A percentile compares a stretch with the other conserved stretches of the same genome.
Evolutionary conservation across 2,113 vertebrate genomes (phyloP).

Genomic region (Austrofundulus limnaeus): DNA sequence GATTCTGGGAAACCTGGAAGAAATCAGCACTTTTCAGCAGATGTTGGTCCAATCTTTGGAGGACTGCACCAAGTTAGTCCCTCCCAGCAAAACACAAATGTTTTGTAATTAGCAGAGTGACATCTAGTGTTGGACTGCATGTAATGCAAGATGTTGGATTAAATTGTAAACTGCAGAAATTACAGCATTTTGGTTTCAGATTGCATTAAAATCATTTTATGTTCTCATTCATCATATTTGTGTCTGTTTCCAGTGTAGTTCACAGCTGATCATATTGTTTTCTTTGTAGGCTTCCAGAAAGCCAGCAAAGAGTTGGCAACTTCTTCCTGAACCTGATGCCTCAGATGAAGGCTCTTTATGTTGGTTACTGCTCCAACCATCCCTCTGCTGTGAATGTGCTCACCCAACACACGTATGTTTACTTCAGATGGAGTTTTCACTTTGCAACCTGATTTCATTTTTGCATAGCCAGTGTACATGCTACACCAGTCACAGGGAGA

Average conservation of each 20-base stretch:
- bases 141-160: slow-evolving; percentile 31
- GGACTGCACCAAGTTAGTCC: slow-evolving; percentile 95
- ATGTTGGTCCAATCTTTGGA: slow-evolving; percentile 95
- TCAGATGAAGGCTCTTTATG: slow-evolving; percentile 92
- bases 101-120: slow-evolving; percentile 44
- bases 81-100: slow-evolving; percentile 12
- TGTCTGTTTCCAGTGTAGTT: not conserved
- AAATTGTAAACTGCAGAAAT: not conserved
- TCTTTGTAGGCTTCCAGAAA: slow-evolving; percentile 87
- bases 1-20: slow-evolving; percentile 95
- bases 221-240: not conserved
- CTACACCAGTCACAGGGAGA: not conserved
- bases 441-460: not conserved
- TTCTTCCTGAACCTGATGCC: slow-evolving; percentile 95
- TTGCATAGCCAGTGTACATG: too few relatives aligned
- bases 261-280: not conserved
- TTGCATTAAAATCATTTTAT: not conserved
- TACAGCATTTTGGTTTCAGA: not conserved
- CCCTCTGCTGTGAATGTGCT: slow-evolving; percentile 96
- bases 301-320: slow-evolving; percentile 91
- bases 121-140: slow-evolving; percentile 51
- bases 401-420: slow-evolving; percentile 88
- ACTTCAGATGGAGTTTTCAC: not conserved
- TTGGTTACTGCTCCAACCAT: slow-evolving; percentile 94
- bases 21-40: slow-evolving; percentile 97